Evolutionary conservation across 2,888 invertebrate genomes (phyloP).

Genomic region (Troides aeacus): DNA sequence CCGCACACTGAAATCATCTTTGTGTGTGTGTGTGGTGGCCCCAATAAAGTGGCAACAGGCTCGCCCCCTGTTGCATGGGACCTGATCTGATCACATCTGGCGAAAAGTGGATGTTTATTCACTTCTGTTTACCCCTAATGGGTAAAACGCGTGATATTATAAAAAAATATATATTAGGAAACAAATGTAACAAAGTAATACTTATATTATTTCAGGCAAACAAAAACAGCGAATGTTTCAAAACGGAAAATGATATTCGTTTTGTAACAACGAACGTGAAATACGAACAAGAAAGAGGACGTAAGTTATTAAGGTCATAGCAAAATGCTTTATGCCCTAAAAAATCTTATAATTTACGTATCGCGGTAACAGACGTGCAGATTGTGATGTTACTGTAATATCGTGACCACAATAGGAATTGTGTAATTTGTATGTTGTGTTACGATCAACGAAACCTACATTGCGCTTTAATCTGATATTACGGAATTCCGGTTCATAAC

Average conservation of each 20-base stretch:
- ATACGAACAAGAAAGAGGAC: slow-evolving; percentile 14
- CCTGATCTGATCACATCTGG: too few species aligned
- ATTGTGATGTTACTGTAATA: slow-evolving; percentile 5
- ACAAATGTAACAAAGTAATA: too few species aligned
- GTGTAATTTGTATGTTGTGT: slow-evolving; percentile 18
- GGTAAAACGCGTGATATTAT: too few species aligned
- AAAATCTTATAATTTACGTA: slow-evolving; percentile 25
- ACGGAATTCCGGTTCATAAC: too few species aligned
- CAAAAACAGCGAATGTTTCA: slow-evolving; percentile 13
- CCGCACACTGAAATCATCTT: too few species aligned
- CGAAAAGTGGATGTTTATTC: too few species aligned
- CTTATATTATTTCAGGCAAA: background rate
- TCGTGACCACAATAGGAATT: background rate
- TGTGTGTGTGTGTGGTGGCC: too few species aligned
- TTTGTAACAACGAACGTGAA: slow-evolving; percentile 23
- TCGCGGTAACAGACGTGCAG: background rate
- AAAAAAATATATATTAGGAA: too few species aligned
- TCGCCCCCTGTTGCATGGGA: too few species aligned
- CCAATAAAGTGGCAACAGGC: too few species aligned
- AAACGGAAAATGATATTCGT: slow-evolving; percentile 10
- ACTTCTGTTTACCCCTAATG: too few species aligned
- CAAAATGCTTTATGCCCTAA: slow-evolving; percentile 21
- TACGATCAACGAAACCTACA: background rate
- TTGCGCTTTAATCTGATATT: too few species aligned
- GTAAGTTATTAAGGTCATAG: slow-evolving; percentile 25